These are phyloP conservation scores for Eumaeus atala DNA, from an alignment of 1,140 invertebrate genomes.

Conservation along the genomic window DNA sequence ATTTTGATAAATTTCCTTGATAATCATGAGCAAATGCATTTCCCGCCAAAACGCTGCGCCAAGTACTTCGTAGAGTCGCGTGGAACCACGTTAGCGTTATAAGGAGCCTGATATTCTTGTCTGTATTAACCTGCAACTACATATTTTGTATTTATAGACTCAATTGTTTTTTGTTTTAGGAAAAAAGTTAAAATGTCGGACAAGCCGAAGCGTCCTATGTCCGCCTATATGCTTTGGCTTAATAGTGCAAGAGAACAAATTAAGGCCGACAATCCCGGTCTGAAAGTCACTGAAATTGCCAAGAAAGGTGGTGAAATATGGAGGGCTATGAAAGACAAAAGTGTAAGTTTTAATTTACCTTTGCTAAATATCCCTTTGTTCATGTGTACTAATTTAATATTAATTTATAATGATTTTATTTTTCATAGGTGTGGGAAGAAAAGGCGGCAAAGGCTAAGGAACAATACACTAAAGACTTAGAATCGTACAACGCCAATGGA, in stretches of 20 bases:
- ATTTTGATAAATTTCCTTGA: not conserved
- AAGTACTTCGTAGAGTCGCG: slow-evolving; percentile 30
- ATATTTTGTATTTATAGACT: slow-evolving; percentile 30
- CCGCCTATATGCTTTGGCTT: slow-evolving; percentile 92
- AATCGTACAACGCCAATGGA: slow-evolving; percentile 87
- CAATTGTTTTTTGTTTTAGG: slow-evolving; percentile 53
- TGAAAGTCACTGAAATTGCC: slow-evolving; percentile 87
- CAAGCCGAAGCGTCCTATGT: slow-evolving; percentile 88
- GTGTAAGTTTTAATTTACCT: slow-evolving; percentile 72
- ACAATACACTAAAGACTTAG: slow-evolving; percentile 89
- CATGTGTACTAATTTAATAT: slow-evolving; percentile 15
- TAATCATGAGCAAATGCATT: slow-evolving; percentile 37
- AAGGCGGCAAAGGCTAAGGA: slow-evolving; percentile 89
- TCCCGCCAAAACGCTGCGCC: slow-evolving; percentile 68
- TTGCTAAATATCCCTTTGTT: slow-evolving; percentile 18
- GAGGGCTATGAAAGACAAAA: slow-evolving; percentile 87
- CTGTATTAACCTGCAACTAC: slow-evolving; percentile 39
- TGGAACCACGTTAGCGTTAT: slow-evolving; percentile 32
- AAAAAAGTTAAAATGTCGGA: slow-evolving; percentile 83
- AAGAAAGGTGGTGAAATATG: slow-evolving; percentile 92
- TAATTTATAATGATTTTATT: slow-evolving; percentile 18
- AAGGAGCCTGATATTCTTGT: not conserved
- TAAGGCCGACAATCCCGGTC: slow-evolving; percentile 86
- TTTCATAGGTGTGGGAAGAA: slow-evolving; percentile 88
- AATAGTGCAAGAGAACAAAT: slow-evolving; percentile 87